Evolutionary conservation across 2,888 invertebrate genomes (phyloP).

Genomic region (Diarsia mendica): DNA sequence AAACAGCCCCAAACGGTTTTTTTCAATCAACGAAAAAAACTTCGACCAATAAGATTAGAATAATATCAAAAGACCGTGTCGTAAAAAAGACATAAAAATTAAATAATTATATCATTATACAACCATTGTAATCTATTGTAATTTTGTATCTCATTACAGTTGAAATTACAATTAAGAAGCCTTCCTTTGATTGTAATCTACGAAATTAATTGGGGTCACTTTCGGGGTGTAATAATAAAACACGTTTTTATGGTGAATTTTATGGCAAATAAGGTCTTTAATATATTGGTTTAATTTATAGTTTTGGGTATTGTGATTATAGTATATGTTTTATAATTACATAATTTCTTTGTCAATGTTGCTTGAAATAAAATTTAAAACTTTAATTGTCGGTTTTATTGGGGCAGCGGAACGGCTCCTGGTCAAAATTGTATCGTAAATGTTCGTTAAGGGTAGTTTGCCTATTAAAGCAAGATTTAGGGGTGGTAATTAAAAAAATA

Average conservation of each 20-base stretch:
- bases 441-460: conserved; percentile 7
- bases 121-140: conserved; percentile 54
- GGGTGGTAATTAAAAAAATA: conserved; percentile 1
- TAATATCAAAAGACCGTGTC: conserved; percentile 50
- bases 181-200: conserved; percentile 63
- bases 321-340: conserved; percentile 43
- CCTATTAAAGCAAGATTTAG: neutral
- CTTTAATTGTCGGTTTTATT: conserved; percentile 47
- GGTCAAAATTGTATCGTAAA: conserved; percentile 19
- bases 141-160: conserved; percentile 61
- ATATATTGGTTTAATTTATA: conserved; percentile 63
- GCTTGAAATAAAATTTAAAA: conserved; percentile 23
- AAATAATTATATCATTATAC: conserved; percentile 67
- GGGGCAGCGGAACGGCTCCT: conserved; percentile 8
- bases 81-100: conserved; percentile 63
- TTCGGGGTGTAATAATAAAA: conserved; percentile 61
- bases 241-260: conserved; percentile 66
- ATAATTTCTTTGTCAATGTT: conserved; percentile 38
- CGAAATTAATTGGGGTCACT: conserved; percentile 67
- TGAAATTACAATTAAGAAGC: conserved; percentile 56
- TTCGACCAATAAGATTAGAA: conserved; percentile 17
- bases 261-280: conserved; percentile 62
- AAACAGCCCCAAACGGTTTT: neutral
- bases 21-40: conserved; percentile 17
- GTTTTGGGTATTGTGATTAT: conserved; percentile 45